These are phyloP conservation scores for Benitochromis conjunctus DNA, from an alignment of 2,113 vertebrate genomes.

Conservation along the genomic window DNA sequence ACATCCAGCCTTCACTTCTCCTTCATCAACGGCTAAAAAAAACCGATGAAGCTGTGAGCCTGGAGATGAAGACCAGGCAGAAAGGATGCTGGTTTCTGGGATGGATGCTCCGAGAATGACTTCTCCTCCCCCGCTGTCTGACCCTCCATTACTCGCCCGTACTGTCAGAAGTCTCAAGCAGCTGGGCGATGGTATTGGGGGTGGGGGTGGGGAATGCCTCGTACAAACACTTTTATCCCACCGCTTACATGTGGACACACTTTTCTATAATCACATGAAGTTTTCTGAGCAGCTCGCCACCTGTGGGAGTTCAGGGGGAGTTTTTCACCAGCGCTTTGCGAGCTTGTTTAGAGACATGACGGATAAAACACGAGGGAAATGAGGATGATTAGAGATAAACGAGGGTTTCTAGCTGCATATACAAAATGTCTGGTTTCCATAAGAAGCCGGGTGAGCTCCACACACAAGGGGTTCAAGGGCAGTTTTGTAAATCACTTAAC, in stretches of 20 bases:
- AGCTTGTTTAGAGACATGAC: neutral
- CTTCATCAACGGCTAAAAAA: neutral
- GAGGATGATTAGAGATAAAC: neutral
- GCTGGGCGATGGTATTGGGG: neutral
- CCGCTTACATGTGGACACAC: neutral
- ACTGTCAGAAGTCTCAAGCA: neutral
- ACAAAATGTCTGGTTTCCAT: neutral
- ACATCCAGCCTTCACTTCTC: neutral
- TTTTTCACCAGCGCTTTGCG: neutral
- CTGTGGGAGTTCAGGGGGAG: slow-evolving; percentile 10
- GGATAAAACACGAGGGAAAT: neutral
- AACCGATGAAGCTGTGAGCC: neutral
- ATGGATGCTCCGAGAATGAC: neutral
- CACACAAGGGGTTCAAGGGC: neutral
- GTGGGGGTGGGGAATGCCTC: neutral
- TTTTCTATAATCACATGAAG: slow-evolving; percentile 13
- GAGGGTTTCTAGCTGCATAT: neutral
- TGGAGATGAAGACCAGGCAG: neutral
- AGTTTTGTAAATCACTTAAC: neutral
- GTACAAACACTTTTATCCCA: neutral
- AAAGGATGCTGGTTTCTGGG: neutral
- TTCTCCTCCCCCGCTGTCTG: neutral
- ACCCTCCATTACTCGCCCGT: neutral
- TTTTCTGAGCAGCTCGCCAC: slow-evolving; percentile 13
- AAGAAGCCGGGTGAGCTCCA: neutral